Base-by-base conservation (phyloP, 1,140 invertebrate species). In the Ostrea denselamellosa region DNA sequence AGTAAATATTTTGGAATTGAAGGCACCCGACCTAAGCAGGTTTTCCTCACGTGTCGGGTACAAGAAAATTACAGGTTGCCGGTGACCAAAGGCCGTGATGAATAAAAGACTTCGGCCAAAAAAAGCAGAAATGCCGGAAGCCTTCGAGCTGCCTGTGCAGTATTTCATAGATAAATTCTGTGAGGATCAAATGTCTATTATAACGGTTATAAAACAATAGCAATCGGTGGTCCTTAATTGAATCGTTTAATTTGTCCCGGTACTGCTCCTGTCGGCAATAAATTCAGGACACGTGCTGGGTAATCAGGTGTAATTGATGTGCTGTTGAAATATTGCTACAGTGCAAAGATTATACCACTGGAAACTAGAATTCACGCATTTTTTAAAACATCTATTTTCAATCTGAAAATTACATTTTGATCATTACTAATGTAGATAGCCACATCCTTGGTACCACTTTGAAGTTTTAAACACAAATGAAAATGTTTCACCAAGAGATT, bases 1-100 rank as follows among this genome's bases (percentile, higher is more conserved):
- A 77, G 68, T 77, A 77, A 77, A 77, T 77, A 77, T 77, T 34
- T 77, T 28, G 68, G 68, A 77, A 77, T 77, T 34, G 25, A 34
- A 28, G 68, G 28, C 22, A 25, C 22, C 28, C 68, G 68, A 34
- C 28, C 68, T 9, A 77, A 28, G 68, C 68, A 77, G 68, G 68
- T 77, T 77, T 77, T 77, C 34, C 68, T 34, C 68, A 77, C 68
- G 68, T 77, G 68, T 25, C 17, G 28, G 28, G 68, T 77, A 77
- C 68, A 77, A 77, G 68, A 77, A 77, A 77, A 77, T 77, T 77
- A 77, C 68, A 77, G 68, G 68, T 77, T 77, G 68, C 68, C 25
- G 68, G 14, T 77, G 68, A 77, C 68, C 68, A 77, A 77, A 77
- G 68, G 28, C 68, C 68, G 28, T 28, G 68, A 77, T 77, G 68